phyloP scores from a whole-genome alignment of 2,113 vertebrate genomes.

The Thalassarche chlororhynchos region DNA sequence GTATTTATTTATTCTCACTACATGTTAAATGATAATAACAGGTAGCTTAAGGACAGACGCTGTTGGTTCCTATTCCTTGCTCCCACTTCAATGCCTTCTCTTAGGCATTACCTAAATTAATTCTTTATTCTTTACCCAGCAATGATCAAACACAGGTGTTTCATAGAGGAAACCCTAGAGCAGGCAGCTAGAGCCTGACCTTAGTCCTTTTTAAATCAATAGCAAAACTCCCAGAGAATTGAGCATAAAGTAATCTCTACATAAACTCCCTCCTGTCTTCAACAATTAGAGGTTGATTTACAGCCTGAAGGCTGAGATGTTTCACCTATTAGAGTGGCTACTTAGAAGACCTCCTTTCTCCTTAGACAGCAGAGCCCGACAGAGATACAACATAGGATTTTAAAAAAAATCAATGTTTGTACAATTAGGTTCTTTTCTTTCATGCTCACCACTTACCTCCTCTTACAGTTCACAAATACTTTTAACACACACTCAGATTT shows the following conservation, averaged over 20 bases:
- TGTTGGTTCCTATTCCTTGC: background rate
- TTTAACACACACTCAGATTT: background rate
- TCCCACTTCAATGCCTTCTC: background rate
- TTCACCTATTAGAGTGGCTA: background rate
- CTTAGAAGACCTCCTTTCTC: background rate
- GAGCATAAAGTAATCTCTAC: background rate
- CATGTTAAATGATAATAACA: background rate
- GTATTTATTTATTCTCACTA: background rate
- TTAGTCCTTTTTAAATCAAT: background rate
- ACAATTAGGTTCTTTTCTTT: background rate
- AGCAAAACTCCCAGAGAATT: background rate
- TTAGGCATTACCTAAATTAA: background rate
- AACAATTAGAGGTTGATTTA: background rate
- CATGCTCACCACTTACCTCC: background rate
- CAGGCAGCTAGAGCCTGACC: background rate
- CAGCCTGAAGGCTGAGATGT: background rate
- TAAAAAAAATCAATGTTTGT: background rate
- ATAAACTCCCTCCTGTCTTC: background rate
- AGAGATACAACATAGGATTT: background rate
- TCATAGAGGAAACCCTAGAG: background rate
- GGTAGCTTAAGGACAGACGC: background rate
- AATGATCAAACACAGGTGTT: background rate
- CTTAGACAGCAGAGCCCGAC: background rate
- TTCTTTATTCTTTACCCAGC: constrained; percentile 4
- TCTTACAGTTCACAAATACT: background rate